A percentile compares a stretch with the other conserved stretches of the same genome.
These are phyloP conservation scores for Andrena marginata DNA, from an alignment of 2,888 invertebrate species.

Conservation along the genomic window DNA sequence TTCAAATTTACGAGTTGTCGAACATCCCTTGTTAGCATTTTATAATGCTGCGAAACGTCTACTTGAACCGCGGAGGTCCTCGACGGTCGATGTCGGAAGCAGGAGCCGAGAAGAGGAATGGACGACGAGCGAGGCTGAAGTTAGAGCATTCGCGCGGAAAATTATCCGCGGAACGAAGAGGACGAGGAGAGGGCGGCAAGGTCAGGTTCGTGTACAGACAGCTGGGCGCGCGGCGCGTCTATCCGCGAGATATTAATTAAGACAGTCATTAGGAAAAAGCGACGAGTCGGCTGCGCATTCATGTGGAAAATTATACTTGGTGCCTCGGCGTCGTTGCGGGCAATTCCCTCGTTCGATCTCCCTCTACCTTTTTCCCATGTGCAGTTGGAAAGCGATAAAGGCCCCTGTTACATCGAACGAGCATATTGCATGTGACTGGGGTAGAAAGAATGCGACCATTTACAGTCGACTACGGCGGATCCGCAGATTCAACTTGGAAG, in stretches of 20 bases:
- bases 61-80: conserved; percentile 20
- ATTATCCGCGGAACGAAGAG: conserved; percentile 58
- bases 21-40: conserved; percentile 3
- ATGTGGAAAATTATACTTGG: conserved; percentile 58
- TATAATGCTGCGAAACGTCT: conserved; percentile 14
- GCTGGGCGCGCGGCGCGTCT: conserved; percentile 36
- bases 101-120: conserved; percentile 43
- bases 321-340: conserved; percentile 21
- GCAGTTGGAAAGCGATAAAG: conserved; percentile 23
- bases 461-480: background rate
- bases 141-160: conserved; percentile 65
- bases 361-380: background rate
- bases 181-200: conserved; percentile 30
- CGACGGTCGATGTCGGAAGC: conserved; percentile 42
- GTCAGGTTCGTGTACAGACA: conserved; percentile 44
- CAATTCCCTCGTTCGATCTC: conserved; percentile 21
- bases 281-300: conserved; percentile 56
- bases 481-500: background rate
- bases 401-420: background rate
- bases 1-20: too few species aligned
- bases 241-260: conserved; percentile 64
- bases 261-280: conserved; percentile 65
- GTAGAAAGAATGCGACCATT: background rate
- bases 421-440: background rate
- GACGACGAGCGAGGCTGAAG: conserved; percentile 26